Base-by-base conservation (phyloP, 2,797 vertebrate species). In the Paratrypauchen microcephalus region DNA sequence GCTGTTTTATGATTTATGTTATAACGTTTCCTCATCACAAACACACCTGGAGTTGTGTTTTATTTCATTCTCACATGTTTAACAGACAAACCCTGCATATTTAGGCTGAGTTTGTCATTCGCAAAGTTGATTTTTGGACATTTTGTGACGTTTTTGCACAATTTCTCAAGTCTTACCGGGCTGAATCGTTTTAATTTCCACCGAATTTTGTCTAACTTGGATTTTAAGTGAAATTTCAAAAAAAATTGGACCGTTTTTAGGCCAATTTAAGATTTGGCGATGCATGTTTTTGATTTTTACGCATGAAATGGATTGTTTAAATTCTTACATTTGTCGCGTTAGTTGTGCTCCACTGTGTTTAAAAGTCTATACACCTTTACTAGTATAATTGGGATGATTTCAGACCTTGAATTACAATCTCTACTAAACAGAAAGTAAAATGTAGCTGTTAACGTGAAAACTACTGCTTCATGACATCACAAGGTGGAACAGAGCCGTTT, bases 241-340 rank as follows among this genome's bases (percentile, higher is more conserved):
- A 5, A 47, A 4, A 19, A 5, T 19, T 48, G 47, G 18, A 50
- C 5, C 16, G 7, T 6, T 50, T 50, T 50, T 18, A 50, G 18
- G 16, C 41, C 13, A 5, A 45, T 1, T 19, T 50, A 5, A 50
- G 50, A 9, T n/a, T n/a, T 52, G 19, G 19, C 19, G 19, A 54
- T 54, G 52, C 52, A 1, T 9, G 8, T 21, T 57, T 57, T 57
- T 24, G 12, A 57, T 57, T 28, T 67, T 23, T 0, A 23, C 16
- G 23, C 55, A 26, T 13, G 55, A 62, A 63, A 72, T 67, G 60
- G 60, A 0, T 50, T 64, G 74, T 59, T 81, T 5, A 72, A 83
- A 75, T 77, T 74, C 66, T 75, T 73, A 65, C 73, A 47, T 32
- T 32, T 8, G 66, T 75, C 64, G 64, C 72, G 75, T 88, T 89